Percentiles rank a stretch among this genome's conserved stretches.
phyloP scores from a whole-genome alignment of 2,888 invertebrate genomes.

The Conus canariensis region DNA sequence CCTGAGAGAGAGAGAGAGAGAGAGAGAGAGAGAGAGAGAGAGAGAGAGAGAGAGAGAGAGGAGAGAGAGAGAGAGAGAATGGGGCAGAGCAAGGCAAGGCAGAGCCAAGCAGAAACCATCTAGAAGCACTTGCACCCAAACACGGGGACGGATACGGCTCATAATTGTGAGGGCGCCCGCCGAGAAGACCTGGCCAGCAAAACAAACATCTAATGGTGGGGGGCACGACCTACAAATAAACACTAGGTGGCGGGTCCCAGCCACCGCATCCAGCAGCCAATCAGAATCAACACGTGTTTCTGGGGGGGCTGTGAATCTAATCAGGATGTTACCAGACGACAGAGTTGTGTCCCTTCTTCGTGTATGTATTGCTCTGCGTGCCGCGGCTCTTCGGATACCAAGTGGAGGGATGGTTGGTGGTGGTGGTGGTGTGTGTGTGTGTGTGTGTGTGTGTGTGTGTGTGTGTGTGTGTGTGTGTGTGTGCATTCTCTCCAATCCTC shows the following conservation, averaged over 20 bases:
- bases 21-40: too few species aligned
- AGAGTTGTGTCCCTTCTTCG: background rate
- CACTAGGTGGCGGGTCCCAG: conserved; percentile 28
- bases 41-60: too few species aligned
- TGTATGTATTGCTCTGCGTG: too few species aligned
- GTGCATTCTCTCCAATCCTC: too few species aligned
- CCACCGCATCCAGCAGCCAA: conserved; percentile 23
- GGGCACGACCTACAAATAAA: conserved; percentile 27
- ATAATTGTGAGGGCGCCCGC: background rate
- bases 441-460: too few species aligned
- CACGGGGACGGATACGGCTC: background rate
- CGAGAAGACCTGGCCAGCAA: background rate
- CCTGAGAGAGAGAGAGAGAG: too few species aligned
- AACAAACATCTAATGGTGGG: conserved; percentile 29
- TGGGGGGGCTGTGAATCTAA: background rate
- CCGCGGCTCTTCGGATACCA: too few species aligned
- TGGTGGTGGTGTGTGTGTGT: too few species aligned
- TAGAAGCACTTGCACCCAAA: background rate
- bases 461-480: too few species aligned
- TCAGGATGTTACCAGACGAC: background rate
- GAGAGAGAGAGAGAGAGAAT: too few species aligned
- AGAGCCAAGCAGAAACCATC: background rate
- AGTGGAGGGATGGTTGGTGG: too few species aligned
- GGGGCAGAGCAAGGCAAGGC: background rate
- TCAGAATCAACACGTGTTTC: conserved; percentile 31